These are phyloP conservation scores for Kuschelorhynchus macadamiae DNA, from an alignment of 2,888 invertebrate genomes.

Conservation along the genomic window DNA sequence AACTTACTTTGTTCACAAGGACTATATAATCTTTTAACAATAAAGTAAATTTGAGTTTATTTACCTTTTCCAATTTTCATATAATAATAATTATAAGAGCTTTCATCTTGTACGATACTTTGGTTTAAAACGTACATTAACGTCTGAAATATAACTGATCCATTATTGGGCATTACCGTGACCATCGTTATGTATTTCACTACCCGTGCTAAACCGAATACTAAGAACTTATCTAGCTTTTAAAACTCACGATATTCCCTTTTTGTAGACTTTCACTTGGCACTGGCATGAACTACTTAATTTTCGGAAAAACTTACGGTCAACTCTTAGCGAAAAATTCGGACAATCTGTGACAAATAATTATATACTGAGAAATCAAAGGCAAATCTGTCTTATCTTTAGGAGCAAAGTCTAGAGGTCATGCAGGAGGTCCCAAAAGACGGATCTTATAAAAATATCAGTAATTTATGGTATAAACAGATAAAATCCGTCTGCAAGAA, in stretches of 20 bases:
- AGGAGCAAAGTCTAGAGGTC: slow-evolving; percentile 44
- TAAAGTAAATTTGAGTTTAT: too few relatives aligned
- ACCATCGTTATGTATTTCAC: slow-evolving; percentile 41
- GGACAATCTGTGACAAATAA: slow-evolving; percentile 14
- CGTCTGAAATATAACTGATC: slow-evolving; percentile 61
- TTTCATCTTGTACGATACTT: slow-evolving; percentile 60
- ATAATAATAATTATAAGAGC: slow-evolving; percentile 66
- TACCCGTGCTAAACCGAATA: too few relatives aligned
- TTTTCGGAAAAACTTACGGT: too few relatives aligned
- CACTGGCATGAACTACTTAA: too few relatives aligned
- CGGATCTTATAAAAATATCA: slow-evolving; percentile 18
- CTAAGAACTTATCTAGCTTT: too few relatives aligned
- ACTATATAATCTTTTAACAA: too few relatives aligned
- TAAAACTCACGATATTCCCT: too few relatives aligned
- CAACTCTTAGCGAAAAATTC: slow-evolving; percentile 32
- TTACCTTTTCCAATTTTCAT: slow-evolving; percentile 66
- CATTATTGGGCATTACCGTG: slow-evolving; percentile 58
- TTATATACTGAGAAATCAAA: slow-evolving; percentile 15
- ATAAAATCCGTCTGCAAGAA: background rate
- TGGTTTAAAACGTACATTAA: slow-evolving; percentile 64
- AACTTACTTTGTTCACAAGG: too few relatives aligned
- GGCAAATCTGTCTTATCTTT: slow-evolving; percentile 35
- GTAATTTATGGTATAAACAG: background rate
- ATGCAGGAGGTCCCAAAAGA: slow-evolving; percentile 22
- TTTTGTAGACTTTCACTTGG: too few relatives aligned